Evolutionary conservation across 1,140 invertebrate genomes (phyloP), one percentile per base, ranked within the genome.

Genomic region (Melitaea cinxia): DNA sequence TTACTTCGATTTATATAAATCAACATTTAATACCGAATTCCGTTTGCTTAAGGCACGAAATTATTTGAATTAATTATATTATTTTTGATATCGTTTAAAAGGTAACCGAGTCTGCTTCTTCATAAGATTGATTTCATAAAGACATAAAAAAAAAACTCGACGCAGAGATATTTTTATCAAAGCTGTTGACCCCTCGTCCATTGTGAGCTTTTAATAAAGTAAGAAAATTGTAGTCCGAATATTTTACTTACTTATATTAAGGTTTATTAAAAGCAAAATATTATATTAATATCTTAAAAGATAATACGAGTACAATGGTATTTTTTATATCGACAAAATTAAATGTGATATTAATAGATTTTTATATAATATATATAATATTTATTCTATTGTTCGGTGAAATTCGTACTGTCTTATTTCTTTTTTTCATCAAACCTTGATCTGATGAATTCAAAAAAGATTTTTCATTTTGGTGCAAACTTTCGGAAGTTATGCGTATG

Each of bases 141-240:
- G 21, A 47, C 10, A 17, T 2, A 7, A n/a, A 47, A 15, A 39
- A 37, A 45, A 19, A 19, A 10, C 19, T 5, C 17, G 19, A 45
- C 6, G 17, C n/a, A 19, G 9, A 45, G 19, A 47, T 24, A 21
- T 47, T 47, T 47, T 47, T 47, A 47, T 23, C 9, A 6, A 12
- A 47, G 17, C 19, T 21, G 19, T 47, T 47, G 42, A 47, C 42
- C 42, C 23, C 42, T 4, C 19, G 21, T 12, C 21, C 12, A 47
- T 47, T 47, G 42, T 47, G 12, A 47, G 42, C 19, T 23, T 47
- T 47, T 47, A 47, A 47, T 47, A 47, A 47, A 47, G 42, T 47
- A 17, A 4, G 15, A 23, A 47, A 21, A 47, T 17, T 47, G 42
- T 23, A 21, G 19, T 1, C 19, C 17, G 10, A 47, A 47, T 47